Base-by-base conservation (phyloP, 2,888 invertebrate genomes). In the Drosophila borborema region DNA sequence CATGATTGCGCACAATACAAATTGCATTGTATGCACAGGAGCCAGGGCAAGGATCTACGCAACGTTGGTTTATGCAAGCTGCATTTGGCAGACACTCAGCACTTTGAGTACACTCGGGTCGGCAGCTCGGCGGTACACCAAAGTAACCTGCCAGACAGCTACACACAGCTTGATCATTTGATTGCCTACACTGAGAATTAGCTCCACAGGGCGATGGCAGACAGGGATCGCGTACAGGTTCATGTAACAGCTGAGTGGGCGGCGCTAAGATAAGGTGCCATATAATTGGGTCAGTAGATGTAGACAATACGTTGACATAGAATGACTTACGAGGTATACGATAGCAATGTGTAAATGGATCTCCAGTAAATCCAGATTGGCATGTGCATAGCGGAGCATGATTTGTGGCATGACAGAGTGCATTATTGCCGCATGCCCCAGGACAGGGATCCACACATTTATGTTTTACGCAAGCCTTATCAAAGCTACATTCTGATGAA, bases 11-110 rank as follows among this genome's bases (percentile, higher is more conserved):
- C 14, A 97, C 96, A 20, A 89, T 91, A 89, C 96, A 95, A 75
- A 94, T 93, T 58, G 96, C 94, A 86, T 95, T 94, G 77, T 95
- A 90, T 55, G 96, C 96, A 89, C 96, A 97, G 1, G 96, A 96
- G 10, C 97, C 97, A 16, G 96, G 96, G 85, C 97, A 97, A 28
- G 97, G 97, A 92, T 97, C 96, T 80, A 93, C 94, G 91, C 97
- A 97, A 91, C 95, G 96, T 88, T 96, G 95, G 80, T 95, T 95
- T 56, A 97, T 95, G 88, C 97, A 97, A 51, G 97, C 97, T 82
- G 95, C 93, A 89, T 96, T 95, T 82, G 96, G 95, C 6, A 95
- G 92, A 91, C 97, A 97, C 85, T 97, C 97, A 0, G 96, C 94
- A 89, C 95, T 96, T 36, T 96, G 95, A 5, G 94, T 94, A 89